Percentiles rank a stretch among this genome's conserved stretches.
phyloP scores from a whole-genome alignment of 2,888 invertebrate species.

The Habrosyne pyritoides region DNA sequence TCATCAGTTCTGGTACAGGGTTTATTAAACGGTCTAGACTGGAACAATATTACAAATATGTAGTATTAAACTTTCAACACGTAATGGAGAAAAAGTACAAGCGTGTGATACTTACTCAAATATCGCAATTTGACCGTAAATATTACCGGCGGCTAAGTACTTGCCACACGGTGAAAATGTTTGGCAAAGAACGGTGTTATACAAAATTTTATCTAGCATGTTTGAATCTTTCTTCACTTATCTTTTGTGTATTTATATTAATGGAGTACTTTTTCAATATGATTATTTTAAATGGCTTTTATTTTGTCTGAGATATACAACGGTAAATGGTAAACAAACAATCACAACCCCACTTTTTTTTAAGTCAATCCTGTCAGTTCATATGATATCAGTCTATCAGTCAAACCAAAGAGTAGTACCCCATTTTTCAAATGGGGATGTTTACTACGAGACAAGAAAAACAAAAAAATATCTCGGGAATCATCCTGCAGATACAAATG shows the following conservation, averaged over 20 bases:
- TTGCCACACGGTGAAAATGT: slow-evolving; percentile 93
- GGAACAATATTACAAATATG: slow-evolving; percentile 41
- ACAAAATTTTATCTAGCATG: slow-evolving; percentile 85
- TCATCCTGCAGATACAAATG: too few species aligned
- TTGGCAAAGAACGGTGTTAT: slow-evolving; percentile 92
- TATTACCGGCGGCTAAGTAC: slow-evolving; percentile 91
- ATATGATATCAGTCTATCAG: too few species aligned
- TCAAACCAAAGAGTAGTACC: too few species aligned
- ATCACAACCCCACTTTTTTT: neutral
- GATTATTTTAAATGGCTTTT: too few species aligned
- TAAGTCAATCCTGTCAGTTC: neutral
- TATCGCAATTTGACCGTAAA: slow-evolving; percentile 92
- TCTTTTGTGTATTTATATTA: too few species aligned
- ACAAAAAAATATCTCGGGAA: too few species aligned
- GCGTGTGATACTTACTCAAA: slow-evolving; percentile 86
- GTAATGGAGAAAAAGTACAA: neutral
- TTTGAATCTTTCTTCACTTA: slow-evolving; percentile 10
- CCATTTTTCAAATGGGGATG: too few species aligned
- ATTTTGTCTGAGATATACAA: too few species aligned
- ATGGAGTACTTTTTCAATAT: too few species aligned
- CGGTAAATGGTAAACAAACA: neutral
- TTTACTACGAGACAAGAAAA: too few species aligned
- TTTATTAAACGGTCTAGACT: slow-evolving; percentile 86
- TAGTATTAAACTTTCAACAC: neutral
- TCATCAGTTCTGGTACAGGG: slow-evolving; percentile 80